Conservation (phyloP, 2,888 invertebrate species). For the Drosophila rellima region DNA sequence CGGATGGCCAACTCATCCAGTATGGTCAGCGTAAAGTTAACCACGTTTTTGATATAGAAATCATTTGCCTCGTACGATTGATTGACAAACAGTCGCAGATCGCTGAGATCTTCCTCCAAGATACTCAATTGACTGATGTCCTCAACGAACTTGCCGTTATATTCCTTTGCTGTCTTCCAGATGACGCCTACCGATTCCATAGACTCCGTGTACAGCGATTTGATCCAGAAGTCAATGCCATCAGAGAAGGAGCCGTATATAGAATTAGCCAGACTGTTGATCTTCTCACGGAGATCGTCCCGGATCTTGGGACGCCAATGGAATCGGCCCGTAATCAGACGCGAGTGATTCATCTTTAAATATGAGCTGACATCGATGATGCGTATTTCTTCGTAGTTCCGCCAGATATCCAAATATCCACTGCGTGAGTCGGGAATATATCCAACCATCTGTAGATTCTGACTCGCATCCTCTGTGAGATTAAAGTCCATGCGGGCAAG, state of each 20-base stretch:
- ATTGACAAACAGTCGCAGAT: slow-evolving; percentile 90
- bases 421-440: slow-evolving; percentile 92
- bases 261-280: slow-evolving; percentile 85
- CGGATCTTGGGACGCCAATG: slow-evolving; percentile 93
- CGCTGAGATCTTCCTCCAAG: slow-evolving; percentile 88
- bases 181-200: slow-evolving; percentile 89
- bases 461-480: slow-evolving; percentile 89
- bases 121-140: slow-evolving; percentile 90
- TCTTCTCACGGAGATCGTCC: slow-evolving; percentile 87
- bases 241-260: slow-evolving; percentile 87
- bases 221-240: slow-evolving; percentile 89
- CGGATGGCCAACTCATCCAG: slow-evolving; percentile 92
- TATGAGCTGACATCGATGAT: slow-evolving; percentile 93
- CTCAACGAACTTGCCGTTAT: slow-evolving; percentile 89
- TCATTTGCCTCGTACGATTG: slow-evolving; percentile 93
- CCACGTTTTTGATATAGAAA: slow-evolving; percentile 93
- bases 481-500: slow-evolving; percentile 89
- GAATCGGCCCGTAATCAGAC: slow-evolving; percentile 92
- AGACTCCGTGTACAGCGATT: slow-evolving; percentile 90
- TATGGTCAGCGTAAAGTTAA: slow-evolving; percentile 89
- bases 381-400: slow-evolving; percentile 92
- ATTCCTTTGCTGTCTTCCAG: slow-evolving; percentile 91
- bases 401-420: slow-evolving; percentile 91
- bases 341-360: slow-evolving; percentile 93
- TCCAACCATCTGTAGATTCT: slow-evolving; percentile 91